Evolutionary conservation across 2,113 vertebrate species (phyloP).

Genomic region (Phasianus colchicus): DNA sequence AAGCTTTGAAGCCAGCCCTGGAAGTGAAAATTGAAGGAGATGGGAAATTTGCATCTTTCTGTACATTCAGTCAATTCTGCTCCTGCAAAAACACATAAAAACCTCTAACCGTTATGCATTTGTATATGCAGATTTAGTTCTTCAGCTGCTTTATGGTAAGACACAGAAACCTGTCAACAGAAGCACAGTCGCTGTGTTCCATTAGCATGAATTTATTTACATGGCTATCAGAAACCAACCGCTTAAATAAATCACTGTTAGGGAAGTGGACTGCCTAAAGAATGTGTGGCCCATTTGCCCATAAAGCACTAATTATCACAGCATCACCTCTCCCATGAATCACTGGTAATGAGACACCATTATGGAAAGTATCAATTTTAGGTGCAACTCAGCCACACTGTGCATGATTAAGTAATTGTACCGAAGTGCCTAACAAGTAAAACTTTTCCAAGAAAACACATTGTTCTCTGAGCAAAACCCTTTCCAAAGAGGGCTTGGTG

Average conservation of each 20-base stretch:
- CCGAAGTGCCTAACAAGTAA: slow-evolving; percentile 30
- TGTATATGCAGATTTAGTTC: slow-evolving; percentile 59
- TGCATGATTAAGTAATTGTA: slow-evolving; percentile 35
- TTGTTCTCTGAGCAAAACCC: not conserved
- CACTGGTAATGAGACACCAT: slow-evolving; percentile 24
- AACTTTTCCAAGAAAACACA: slow-evolving; percentile 16
- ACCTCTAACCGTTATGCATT: slow-evolving; percentile 52
- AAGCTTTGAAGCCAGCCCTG: slow-evolving; percentile 45
- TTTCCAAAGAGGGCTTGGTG: not conserved
- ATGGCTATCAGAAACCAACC: slow-evolving; percentile 15
- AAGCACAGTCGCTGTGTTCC: not conserved
- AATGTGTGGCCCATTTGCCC: not conserved
- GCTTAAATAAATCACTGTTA: slow-evolving; percentile 53
- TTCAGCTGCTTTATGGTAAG: slow-evolving; percentile 31
- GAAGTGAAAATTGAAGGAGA: slow-evolving; percentile 38
- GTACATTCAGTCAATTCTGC: slow-evolving; percentile 42
- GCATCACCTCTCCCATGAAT: slow-evolving; percentile 53
- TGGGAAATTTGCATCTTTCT: slow-evolving; percentile 57
- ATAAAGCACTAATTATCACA: slow-evolving; percentile 64
- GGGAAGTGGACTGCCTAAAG: slow-evolving; percentile 40
- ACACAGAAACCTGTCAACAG: slow-evolving; percentile 48
- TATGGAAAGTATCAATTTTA: slow-evolving; percentile 60
- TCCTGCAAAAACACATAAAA: slow-evolving; percentile 46
- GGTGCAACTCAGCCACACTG: not conserved
- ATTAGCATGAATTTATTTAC: slow-evolving; percentile 61